phyloP scores from a whole-genome alignment of 2,797 vertebrate species.

The Nasua narica region DNA sequence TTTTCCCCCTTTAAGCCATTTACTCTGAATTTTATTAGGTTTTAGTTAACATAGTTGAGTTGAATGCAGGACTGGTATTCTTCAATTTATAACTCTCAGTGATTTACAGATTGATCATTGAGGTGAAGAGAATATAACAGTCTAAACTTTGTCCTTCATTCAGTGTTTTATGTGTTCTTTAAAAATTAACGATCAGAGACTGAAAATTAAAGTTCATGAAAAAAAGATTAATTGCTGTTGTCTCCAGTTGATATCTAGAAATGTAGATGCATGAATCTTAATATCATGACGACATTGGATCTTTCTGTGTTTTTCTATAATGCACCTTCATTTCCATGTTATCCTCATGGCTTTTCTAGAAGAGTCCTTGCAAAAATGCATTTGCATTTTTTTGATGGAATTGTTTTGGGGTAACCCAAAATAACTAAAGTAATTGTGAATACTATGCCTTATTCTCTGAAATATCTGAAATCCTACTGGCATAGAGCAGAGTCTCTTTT shows the following conservation, averaged over 20 bases:
- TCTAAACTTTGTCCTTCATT: constrained; percentile 20
- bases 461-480: constrained; percentile 43
- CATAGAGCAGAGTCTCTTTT: constrained; percentile 61
- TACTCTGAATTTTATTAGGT: background rate
- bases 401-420: constrained; percentile 48
- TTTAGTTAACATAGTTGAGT: background rate
- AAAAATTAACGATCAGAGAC: constrained; percentile 56
- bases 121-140: background rate
- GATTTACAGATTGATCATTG: background rate
- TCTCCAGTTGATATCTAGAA: constrained; percentile 17
- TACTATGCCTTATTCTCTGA: constrained; percentile 46
- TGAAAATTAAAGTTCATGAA: constrained; percentile 48
- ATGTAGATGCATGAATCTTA: background rate
- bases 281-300: constrained; percentile 15
- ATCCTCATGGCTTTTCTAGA: constrained; percentile 19
- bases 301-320: constrained; percentile 18
- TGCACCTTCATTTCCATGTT: constrained; percentile 39
- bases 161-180: background rate
- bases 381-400: constrained; percentile 5
- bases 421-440: constrained; percentile 60
- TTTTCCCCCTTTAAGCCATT: background rate
- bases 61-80: constrained; percentile 5
- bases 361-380: background rate
- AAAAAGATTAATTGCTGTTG: constrained; percentile 50
- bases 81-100: background rate